These are phyloP conservation scores for Phylloscopus collybita DNA, from an alignment of 2,797 vertebrate genomes.

Conservation along the genomic window DNA sequence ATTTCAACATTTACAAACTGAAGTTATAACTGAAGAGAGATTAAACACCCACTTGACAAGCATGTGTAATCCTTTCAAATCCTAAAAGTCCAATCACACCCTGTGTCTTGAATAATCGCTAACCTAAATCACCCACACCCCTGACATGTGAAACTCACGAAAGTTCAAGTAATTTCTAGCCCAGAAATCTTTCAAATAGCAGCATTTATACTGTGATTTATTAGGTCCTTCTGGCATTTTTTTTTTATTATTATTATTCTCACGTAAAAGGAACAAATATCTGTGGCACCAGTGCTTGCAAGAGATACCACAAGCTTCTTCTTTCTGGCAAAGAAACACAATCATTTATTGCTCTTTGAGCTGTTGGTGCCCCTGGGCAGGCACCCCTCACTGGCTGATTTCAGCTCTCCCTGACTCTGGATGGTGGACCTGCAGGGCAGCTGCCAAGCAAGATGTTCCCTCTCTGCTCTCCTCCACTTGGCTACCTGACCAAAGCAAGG, in stretches of 20 bases:
- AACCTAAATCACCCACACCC: neutral
- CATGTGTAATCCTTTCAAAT: neutral
- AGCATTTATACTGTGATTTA: neutral
- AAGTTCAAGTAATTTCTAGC: neutral
- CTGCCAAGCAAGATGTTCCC: neutral
- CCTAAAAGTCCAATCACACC: neutral
- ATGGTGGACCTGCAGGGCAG: neutral
- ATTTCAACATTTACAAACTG: neutral
- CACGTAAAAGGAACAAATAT: neutral
- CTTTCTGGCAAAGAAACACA: neutral
- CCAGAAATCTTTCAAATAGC: neutral
- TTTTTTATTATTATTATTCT: neutral
- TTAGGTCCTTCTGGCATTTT: neutral
- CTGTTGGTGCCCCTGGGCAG: neutral
- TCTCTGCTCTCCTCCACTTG: neutral
- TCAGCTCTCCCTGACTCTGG: neutral
- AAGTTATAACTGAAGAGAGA: neutral
- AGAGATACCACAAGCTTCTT: neutral
- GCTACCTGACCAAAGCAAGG: neutral
- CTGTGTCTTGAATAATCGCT: neutral
- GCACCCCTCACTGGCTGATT: rapidly evolving
- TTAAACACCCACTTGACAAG: conserved; percentile 25
- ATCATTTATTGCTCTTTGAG: neutral
- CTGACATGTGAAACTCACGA: neutral
- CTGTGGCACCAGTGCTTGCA: neutral